Conservation (phyloP, 2,113 vertebrate genomes). For the Pontoporia blainvillei region DNA sequence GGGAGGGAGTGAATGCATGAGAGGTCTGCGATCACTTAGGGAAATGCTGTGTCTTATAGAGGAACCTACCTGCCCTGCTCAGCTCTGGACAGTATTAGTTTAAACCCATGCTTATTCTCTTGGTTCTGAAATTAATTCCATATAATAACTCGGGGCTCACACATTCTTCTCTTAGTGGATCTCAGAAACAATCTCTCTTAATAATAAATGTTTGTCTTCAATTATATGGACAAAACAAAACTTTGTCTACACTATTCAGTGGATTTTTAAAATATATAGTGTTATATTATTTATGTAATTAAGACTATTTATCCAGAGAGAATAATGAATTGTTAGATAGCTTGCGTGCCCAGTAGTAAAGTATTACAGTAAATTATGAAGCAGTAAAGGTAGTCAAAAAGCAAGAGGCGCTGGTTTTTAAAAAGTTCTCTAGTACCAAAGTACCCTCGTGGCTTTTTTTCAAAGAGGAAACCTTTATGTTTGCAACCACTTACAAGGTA, state of each 20-base stretch:
- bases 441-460: neutral
- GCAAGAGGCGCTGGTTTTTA: neutral
- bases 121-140: conserved; percentile 60
- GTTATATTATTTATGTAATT: neutral
- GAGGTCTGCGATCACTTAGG: neutral
- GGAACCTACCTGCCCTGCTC: conserved; percentile 10
- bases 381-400: neutral
- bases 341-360: neutral
- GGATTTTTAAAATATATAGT: neutral
- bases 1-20: neutral
- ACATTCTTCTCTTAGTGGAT: conserved; percentile 15
- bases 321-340: neutral
- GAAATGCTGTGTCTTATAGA: neutral
- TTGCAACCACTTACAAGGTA: too few relatives aligned
- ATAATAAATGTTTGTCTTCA: conserved; percentile 40
- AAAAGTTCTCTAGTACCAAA: neutral
- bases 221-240: conserved; percentile 3
- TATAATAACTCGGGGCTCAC: conserved; percentile 45
- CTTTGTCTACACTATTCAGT: conserved; percentile 22
- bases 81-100: conserved; percentile 24
- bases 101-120: conserved; percentile 45
- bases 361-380: neutral
- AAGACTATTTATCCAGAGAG: neutral
- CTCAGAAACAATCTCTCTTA: conserved; percentile 13
- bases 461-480: neutral